Conservation (phyloP, 2,797 vertebrate species). For the Gallinago stenura region DNA sequence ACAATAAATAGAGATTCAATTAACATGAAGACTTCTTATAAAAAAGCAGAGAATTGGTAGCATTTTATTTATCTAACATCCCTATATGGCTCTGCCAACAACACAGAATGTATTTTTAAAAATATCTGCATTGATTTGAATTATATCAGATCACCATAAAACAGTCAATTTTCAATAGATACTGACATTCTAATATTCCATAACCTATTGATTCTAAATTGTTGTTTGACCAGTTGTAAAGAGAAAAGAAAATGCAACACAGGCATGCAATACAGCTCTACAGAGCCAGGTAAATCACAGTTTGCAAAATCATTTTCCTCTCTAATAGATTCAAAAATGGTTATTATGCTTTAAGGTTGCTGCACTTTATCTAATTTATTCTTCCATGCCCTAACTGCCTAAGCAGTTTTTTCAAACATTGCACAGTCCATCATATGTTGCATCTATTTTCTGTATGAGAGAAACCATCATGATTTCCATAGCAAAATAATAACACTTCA, state of each 20-base stretch:
- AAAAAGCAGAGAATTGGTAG: not conserved
- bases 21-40: not conserved
- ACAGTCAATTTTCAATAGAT: not conserved
- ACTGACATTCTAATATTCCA: slow-evolving; percentile 35
- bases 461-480: slow-evolving; percentile 43
- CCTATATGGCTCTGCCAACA: not conserved
- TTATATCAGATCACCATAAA: slow-evolving; percentile 50
- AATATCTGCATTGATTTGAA: slow-evolving; percentile 50
- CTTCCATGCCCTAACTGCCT: slow-evolving; percentile 20
- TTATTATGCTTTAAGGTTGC: slow-evolving; percentile 48
- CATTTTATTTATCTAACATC: slow-evolving; percentile 2
- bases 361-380: slow-evolving; percentile 57
- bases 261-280: not conserved
- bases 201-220: slow-evolving; percentile 25
- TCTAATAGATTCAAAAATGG: slow-evolving; percentile 60
- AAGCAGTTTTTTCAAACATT: not conserved
- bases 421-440: slow-evolving; percentile 1
- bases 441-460: slow-evolving; percentile 38
- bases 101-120: not conserved
- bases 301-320: slow-evolving; percentile 57
- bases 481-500: slow-evolving; percentile 29
- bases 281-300: slow-evolving; percentile 21
- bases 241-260: slow-evolving; percentile 34
- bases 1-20: not conserved
- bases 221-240: not conserved